Percentiles rank a stretch among this genome's conserved stretches.
phyloP scores from a whole-genome alignment of 1,140 invertebrate species.

The Drosophila melanogaster region Release_6_plus_ISO1_MT NT_037436.4:10923001-10923500 shows the following conservation, averaged over 20 bases:
- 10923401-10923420: constrained; percentile 76
- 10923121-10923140: too few relatives aligned
- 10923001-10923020: constrained; percentile 28
- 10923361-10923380: constrained; percentile 74
- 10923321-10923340: constrained; percentile 61
- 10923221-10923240: too few relatives aligned
- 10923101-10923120: neutral
- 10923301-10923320: constrained; percentile 23
- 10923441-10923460: constrained; percentile 74
- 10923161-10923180: too few relatives aligned
- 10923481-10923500: constrained; percentile 40
- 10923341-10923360: constrained; percentile 70
- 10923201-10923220: too few relatives aligned
- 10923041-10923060: constrained; percentile 2
- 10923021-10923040: constrained; percentile 12
- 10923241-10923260: neutral
- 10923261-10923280: neutral
- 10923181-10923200: too few relatives aligned
- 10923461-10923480: constrained; percentile 56
- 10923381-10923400: constrained; percentile 83
- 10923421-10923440: constrained; percentile 12
- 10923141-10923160: too few relatives aligned
- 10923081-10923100: neutral
- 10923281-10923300: constrained; percentile 6
- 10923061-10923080: neutral